Base-by-base conservation (phyloP, 2,888 invertebrate genomes). In the Lasioglossum calceatum region DNA sequence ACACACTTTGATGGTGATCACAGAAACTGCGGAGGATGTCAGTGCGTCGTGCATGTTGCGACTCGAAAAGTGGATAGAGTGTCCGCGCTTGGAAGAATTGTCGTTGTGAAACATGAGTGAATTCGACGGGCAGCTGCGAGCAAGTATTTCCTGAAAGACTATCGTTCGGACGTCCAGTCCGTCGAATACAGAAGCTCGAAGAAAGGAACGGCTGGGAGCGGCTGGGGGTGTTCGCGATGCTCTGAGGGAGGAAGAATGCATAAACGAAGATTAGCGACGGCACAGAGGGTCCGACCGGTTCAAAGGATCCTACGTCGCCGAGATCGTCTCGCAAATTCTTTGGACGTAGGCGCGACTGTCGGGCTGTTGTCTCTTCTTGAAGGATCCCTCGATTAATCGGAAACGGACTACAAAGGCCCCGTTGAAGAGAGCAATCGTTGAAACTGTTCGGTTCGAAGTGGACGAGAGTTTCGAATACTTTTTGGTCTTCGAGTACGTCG, bases 261-360 rank as follows among this genome's bases (percentile, higher is more conserved):
- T 32, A 42, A 27, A 39, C 75, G 23, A 70, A 19, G 82, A 83
- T 70, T 50, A 5, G 27, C 36, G 80, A 44, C 71, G 80, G 75
- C 77, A 75, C 47, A 81, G 81, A 80, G 88, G 83, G 61, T 85
- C 79, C 81, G 67, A 67, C 23, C 75, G 36, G 58, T 44, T 73
- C 77, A n/a, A 70, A 82, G 67, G 81, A 80, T 76, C 81, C 82
- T 61, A 58, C 54, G 76, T 36, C 47, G 85, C 36, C 88, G 44
- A 47, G 61, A 72, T 76, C 71, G 14, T 27, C 19, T 14, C 47
- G 58, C 39, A 32, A 67, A 39, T 64, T 70, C 67, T 58, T 42
- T 27, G 19, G 32, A 39, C 54, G 47, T 4, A 54, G 64, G 54
- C 61, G 47, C 78, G 16, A n/a, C 7, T 12, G 36, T 47, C 47